These are phyloP conservation scores for Perodicticus potto DNA, from an alignment of 2,797 vertebrate genomes.

Conservation along the genomic window DNA sequence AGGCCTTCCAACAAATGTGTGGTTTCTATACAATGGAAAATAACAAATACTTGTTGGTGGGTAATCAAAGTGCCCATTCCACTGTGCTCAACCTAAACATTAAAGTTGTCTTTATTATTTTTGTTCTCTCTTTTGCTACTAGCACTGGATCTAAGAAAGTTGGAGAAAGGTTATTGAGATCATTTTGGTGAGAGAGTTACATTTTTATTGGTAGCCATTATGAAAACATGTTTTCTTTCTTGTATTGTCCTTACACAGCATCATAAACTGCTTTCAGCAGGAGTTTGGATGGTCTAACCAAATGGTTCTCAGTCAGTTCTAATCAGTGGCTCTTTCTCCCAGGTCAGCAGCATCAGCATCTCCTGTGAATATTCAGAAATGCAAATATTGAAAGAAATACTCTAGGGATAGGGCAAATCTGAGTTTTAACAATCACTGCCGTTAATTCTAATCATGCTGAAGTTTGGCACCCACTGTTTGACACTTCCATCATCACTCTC, in stretches of 20 bases:
- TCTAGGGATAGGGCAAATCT: background rate
- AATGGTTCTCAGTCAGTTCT: background rate
- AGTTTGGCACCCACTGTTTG: background rate
- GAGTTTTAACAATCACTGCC: background rate
- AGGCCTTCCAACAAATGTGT: background rate
- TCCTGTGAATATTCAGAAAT: slow-evolving; percentile 21
- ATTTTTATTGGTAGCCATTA: background rate
- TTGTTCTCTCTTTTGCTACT: background rate
- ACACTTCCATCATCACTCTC: background rate
- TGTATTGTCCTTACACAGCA: background rate
- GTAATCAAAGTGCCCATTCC: background rate
- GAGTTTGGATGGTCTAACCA: background rate
- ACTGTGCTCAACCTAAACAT: background rate
- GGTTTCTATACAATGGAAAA: background rate
- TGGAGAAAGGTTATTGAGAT: background rate
- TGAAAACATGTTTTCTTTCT: slow-evolving; percentile 9
- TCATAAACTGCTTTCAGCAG: background rate
- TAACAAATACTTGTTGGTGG: background rate
- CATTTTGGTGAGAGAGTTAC: background rate
- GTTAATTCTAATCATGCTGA: background rate
- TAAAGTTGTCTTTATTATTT: background rate
- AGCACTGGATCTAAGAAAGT: slow-evolving; percentile 4
- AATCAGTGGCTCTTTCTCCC: background rate
- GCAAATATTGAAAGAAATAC: slow-evolving; percentile 11
- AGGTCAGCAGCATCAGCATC: background rate